A percentile compares a stretch with the other conserved stretches of the same genome.
Conservation (phyloP, 2,113 vertebrate genomes). For the Pampusana beccarii region DNA sequence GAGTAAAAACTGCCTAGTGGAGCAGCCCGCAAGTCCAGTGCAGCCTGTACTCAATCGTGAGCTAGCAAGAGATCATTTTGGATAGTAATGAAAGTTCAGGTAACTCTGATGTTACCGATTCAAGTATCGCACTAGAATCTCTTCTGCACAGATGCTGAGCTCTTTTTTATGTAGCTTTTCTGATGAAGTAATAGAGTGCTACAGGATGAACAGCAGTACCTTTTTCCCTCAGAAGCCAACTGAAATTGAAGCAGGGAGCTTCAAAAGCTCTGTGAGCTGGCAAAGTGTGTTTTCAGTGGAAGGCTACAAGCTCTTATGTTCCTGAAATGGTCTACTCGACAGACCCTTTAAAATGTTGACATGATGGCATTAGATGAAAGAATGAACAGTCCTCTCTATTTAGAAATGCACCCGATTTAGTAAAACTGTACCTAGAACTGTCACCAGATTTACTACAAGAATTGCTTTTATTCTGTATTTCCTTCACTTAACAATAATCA, state of each 20-base stretch:
- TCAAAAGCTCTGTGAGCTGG: not conserved
- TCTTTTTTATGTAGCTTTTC: not conserved
- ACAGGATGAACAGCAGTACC: not conserved
- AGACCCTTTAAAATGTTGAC: not conserved
- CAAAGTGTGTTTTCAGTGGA: not conserved
- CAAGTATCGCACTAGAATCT: not conserved
- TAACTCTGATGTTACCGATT: not conserved
- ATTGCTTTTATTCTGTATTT: constrained; percentile 18
- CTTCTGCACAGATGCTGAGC: not conserved
- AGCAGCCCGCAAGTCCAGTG: not conserved
- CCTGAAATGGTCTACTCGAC: not conserved
- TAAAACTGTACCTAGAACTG: not conserved
- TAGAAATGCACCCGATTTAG: not conserved
- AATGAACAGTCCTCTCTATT: not conserved
- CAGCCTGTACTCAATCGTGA: not conserved
- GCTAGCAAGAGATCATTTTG: not conserved
- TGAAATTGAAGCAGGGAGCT: not conserved
- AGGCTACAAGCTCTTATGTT: not conserved
- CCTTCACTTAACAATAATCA: not conserved
- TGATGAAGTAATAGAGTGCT: not conserved
- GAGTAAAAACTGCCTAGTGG: not conserved
- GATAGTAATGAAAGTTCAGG: not conserved
- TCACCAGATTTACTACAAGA: not conserved
- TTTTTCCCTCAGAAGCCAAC: not conserved
- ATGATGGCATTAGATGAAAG: not conserved